Conservation (phyloP, 1,140 invertebrate species). For the Panulirus ornatus region DNA sequence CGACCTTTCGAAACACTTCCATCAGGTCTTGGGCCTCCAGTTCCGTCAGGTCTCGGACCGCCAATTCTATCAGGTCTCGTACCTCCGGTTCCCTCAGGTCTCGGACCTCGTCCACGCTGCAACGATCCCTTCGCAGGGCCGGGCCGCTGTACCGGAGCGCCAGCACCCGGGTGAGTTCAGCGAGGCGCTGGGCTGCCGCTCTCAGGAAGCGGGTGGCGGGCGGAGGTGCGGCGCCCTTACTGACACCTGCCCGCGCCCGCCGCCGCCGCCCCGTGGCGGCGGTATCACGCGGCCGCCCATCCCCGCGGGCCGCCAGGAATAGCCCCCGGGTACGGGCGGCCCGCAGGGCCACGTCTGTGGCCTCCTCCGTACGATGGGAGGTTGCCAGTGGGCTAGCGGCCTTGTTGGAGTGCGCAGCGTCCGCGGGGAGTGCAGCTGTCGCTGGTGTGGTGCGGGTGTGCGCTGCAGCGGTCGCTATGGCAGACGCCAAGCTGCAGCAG, state of each 20-base stretch:
- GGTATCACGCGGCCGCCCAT: background rate
- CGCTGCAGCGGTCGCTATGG: conserved; percentile 51
- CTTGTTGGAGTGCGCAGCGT: conserved; percentile 66
- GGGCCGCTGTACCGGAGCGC: conserved; percentile 45
- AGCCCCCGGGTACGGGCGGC: conserved; percentile 61
- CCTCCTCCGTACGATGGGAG: conserved; percentile 55
- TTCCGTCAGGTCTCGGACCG: conserved; percentile 37
- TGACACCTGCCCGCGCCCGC: conserved; percentile 54
- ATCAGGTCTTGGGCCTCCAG: background rate
- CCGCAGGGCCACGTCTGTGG: conserved; percentile 52
- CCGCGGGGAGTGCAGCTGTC: conserved; percentile 53
- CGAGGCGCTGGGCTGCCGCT: conserved; percentile 35
- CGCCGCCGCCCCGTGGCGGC: conserved; percentile 24
- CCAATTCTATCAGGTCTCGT: background rate
- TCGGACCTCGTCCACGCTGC: background rate
- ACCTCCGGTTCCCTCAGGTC: conserved; percentile 6
- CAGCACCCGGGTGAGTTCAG: conserved; percentile 26
- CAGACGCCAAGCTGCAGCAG: conserved; percentile 68
- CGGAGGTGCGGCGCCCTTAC: conserved; percentile 21
- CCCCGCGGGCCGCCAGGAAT: conserved; percentile 59
- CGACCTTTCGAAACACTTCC: background rate
- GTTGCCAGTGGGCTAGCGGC: conserved; percentile 64
- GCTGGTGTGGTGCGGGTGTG: conserved; percentile 49
- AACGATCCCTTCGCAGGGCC: conserved; percentile 1
- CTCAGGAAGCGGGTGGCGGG: conserved; percentile 18